These are phyloP conservation scores for Typhlichthys subterraneus DNA, from an alignment of 2,797 vertebrate genomes.

Conservation along the genomic window DNA sequence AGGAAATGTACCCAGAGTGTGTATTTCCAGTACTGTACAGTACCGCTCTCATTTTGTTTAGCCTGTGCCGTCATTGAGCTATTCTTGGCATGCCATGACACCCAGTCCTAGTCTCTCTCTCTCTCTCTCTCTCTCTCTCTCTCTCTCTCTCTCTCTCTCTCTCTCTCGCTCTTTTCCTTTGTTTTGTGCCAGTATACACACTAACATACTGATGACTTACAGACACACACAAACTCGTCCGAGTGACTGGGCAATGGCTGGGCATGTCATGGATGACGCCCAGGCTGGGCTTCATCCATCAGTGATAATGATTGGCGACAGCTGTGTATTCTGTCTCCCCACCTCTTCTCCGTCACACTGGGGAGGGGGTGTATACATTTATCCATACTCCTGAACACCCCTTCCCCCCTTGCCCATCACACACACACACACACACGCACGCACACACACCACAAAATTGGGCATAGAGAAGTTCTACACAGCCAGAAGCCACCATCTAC, in stretches of 20 bases:
- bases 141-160: constrained; percentile 10
- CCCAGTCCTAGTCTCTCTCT: constrained; percentile 16
- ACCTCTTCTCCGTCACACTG: constrained; percentile 68
- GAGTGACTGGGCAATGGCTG: constrained; percentile 64
- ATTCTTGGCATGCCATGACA: constrained; percentile 31
- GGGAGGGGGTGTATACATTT: constrained; percentile 73
- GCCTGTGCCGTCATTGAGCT: constrained; percentile 30
- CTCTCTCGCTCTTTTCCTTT: background rate
- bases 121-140: constrained; percentile 10
- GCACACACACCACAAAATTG: constrained; percentile 17
- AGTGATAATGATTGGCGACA: constrained; percentile 80
- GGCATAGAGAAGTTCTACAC: too few species aligned
- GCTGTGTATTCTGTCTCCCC: constrained; percentile 77
- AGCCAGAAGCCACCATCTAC: constrained; percentile 37
- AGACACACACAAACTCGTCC: background rate
- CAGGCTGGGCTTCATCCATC: constrained; percentile 75
- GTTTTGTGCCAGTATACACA: background rate
- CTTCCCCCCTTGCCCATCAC: constrained; percentile 32
- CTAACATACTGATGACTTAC: constrained; percentile 5
- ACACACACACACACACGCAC: background rate
- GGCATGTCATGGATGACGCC: constrained; percentile 75
- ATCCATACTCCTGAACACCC: constrained; percentile 63
- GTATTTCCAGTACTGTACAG: constrained; percentile 58
- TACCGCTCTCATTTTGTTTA: constrained; percentile 21
- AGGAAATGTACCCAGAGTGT: constrained; percentile 29